Evolutionary conservation across 2,113 vertebrate species (phyloP), one percentile per base, ranked within the genome.

Genomic region (Pagrus major): DNA sequence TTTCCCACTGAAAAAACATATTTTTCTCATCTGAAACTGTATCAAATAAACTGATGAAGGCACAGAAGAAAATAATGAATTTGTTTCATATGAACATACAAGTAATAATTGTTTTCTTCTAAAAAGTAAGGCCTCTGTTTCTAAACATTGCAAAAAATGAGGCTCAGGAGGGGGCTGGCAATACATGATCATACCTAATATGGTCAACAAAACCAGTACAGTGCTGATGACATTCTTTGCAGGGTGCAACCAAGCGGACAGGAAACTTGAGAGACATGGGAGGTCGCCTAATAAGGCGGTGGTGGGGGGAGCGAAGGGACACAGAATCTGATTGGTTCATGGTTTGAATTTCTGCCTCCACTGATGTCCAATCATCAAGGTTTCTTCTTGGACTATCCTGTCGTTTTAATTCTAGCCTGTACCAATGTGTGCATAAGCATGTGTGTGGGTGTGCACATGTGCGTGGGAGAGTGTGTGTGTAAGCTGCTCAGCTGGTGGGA

Each of bases 151-250:
- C 76, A 84, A 61, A 83, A 67, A 71, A 67, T 55, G 64, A 81
- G 76, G 56, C 37, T 18, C 10, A 11, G 80, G 71, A 71, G 55
- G 88, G 89, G 73, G 80, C 71, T 78, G 74, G 91, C 63, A 68
- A 74, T 55, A 70, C 86, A 31, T 58, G 81, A 91, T 87, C 89
- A 88, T 85, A 83, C 95, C 93, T 91, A 89, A 95, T 94, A 95
- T 94, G 94, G 94, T 91, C 92, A 94, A 89, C 80, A 90, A 86
- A 92, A 87, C 79, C 88, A 92, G 89, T 90, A 90, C 83, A 91
- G 88, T 92, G 80, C 87, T 83, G 81, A 89, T 87, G 86, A 87
- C 87, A 91, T 88, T 85, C 81, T 90, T 88, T 69, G 49, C 42
- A 31, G 86, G 87, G 85, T 84, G 80, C 85, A 83, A 72, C 85